Evolutionary conservation across 1,140 invertebrate species (phyloP), one percentile per base, ranked within the genome.

Genomic region (Dufourea novaeangliae): DNA sequence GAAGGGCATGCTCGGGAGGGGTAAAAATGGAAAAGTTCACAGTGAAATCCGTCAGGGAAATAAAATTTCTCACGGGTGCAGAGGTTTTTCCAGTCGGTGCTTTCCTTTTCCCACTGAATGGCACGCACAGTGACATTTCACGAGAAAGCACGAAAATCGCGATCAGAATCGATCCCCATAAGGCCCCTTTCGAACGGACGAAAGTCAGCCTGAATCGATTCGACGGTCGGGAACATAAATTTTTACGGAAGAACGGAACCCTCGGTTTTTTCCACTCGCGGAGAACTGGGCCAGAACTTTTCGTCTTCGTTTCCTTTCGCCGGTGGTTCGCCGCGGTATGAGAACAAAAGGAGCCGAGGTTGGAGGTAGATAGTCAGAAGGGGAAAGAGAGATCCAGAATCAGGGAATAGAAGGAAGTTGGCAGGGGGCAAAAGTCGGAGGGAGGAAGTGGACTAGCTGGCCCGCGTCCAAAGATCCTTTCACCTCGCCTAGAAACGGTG

Each of bases 401-500:
- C 32, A 11, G 52, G 14, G 34, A 20, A 3, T 20, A 22, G 44
- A 22, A 52, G 44, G 20, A 61, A 70, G 67, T 63, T 71, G 74
- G 73, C 54, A 41, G 39, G 7, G 2, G n/a, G n/a, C n/a, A n/a
- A n/a, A 20, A 3, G 32, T 37, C 11, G 39, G 32, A n/a, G n/a
- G 3, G n/a, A 12, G 57, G 34, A 62, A 52, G n/a, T 17, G 12
- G 22, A 22, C 70, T 59, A 2, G 39, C 37, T 77, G 52, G 62
- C 69, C 41, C 50, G 57, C 29, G 39, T 82, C 71, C 52, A 52
- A 79, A 74, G 62, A 66, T 74, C 39, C 71, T 57, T 10, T 70
- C 66, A 17, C 8, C 14, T 50, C 67, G 29, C 67, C 34, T 46
- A 37, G 57, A 62, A 82, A 59, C 62, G 56, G 7, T 27, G 59